These are phyloP conservation scores for Invenusta paracnida DNA, from an alignment of 2,888 invertebrate genomes.

Conservation along the genomic window DNA sequence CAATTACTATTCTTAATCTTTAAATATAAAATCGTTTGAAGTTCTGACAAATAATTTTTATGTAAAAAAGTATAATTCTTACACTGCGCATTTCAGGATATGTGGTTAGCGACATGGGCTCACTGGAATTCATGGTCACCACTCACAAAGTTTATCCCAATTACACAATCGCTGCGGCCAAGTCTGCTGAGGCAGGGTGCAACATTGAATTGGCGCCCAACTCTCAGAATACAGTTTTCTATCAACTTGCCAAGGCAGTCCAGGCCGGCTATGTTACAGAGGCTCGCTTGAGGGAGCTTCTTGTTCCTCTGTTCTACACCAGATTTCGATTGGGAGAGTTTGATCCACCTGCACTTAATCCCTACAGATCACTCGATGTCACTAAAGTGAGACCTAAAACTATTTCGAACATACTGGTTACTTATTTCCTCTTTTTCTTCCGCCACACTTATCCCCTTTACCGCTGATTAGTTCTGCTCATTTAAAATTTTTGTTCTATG, in stretches of 20 bases:
- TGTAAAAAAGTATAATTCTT: no score
- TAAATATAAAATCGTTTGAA: neutral
- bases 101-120: conserved; percentile 49
- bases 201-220: conserved; percentile 47
- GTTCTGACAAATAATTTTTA: no score
- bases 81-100: conserved; percentile 48
- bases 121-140: conserved; percentile 46
- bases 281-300: conserved; percentile 43
- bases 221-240: neutral
- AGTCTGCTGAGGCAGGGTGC: conserved; percentile 47
- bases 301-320: conserved; percentile 48
- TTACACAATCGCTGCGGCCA: conserved; percentile 45
- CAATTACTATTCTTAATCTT: neutral
- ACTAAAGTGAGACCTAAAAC: neutral
- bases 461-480: no score
- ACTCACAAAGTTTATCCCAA: conserved; percentile 46
- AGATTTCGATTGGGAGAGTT: conserved; percentile 49
- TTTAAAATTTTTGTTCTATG: no score
- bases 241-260: conserved; percentile 45
- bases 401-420: no score
- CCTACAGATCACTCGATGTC: conserved; percentile 32
- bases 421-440: no score
- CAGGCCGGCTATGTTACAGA: conserved; percentile 43
- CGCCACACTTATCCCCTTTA: no score
- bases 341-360: conserved; percentile 47